Evolutionary conservation across 35 echinoderm and acorn worm genomes (phyloP).

Genomic region (Lytechinus variegatus): DNA sequence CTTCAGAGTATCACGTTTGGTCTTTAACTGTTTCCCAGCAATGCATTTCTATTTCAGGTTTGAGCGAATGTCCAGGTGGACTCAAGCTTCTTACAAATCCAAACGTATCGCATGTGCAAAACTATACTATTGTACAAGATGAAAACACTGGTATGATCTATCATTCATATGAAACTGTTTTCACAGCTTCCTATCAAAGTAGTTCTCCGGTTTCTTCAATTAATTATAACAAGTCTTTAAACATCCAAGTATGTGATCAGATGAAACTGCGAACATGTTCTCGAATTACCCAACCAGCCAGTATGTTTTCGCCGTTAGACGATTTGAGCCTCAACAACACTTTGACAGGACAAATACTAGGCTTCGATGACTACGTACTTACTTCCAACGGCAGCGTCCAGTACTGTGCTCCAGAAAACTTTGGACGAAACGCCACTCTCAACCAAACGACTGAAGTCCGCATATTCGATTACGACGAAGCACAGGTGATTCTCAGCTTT

Average conservation of each 20-base stretch:
- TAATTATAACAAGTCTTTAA: background rate
- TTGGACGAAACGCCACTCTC: constrained; percentile 16
- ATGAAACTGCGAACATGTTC: background rate
- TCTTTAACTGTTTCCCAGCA: constrained; percentile 23
- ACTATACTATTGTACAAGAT: background rate
- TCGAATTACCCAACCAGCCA: background rate
- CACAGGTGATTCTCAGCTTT: constrained; percentile 29
- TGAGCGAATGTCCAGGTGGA: constrained; percentile 10
- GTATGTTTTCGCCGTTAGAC: background rate
- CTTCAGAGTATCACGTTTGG: background rate
- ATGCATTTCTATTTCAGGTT: background rate
- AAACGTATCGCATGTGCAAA: background rate
- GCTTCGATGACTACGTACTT: constrained; percentile 8
- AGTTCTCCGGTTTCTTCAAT: background rate
- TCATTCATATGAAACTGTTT: constrained; percentile 37
- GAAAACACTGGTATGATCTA: background rate
- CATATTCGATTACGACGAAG: constrained; percentile 25
- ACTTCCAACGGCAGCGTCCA: constrained; percentile 17
- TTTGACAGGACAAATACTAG: background rate
- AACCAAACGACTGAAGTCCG: background rate
- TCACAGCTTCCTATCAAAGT: background rate
- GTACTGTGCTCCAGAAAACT: background rate
- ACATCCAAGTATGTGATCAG: constrained; percentile 13
- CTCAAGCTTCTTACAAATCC: constrained; percentile 7
- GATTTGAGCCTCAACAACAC: constrained; percentile 29